Evolutionary conservation across 2,888 invertebrate species (phyloP).

Genomic region (Caenorhabditis sp.): DNA sequence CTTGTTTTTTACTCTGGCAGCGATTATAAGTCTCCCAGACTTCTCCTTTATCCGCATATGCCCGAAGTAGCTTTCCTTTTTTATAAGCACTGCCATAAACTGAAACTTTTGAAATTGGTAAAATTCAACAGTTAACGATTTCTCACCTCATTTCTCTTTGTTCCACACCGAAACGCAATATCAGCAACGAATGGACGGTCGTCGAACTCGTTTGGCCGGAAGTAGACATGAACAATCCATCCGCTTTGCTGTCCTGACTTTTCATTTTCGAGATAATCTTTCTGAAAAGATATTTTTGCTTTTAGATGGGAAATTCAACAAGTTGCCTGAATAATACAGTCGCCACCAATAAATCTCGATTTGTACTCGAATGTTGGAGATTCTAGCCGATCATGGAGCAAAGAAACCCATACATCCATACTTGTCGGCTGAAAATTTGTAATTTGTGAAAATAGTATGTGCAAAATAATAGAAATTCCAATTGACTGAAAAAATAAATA

Average conservation of each 20-base stretch:
- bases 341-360: constrained; percentile 57
- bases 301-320: not conserved
- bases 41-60: constrained; percentile 56
- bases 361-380: constrained; percentile 47
- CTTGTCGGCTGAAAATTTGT: not conserved
- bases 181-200: constrained; percentile 62
- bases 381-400: constrained; percentile 49
- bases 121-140: not conserved
- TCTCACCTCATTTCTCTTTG: constrained; percentile 46
- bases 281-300: constrained; percentile 20
- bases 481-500: too few species aligned
- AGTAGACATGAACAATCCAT: constrained; percentile 65
- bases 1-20: constrained; percentile 27
- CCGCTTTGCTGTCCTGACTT: constrained; percentile 22
- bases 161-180: constrained; percentile 54
- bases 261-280: constrained; percentile 56
- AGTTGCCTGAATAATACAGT: constrained; percentile 53
- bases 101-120: constrained; percentile 13
- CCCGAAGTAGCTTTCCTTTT: constrained; percentile 53
- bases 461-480: too few species aligned
- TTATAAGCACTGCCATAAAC: constrained; percentile 37
- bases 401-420: constrained; percentile 59
- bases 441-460: constrained; percentile 7
- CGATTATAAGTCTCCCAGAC: constrained; percentile 50
- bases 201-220: constrained; percentile 46